phyloP scores from a whole-genome alignment of 2,113 vertebrate species.

The Miniopterus natalensis region DNA sequence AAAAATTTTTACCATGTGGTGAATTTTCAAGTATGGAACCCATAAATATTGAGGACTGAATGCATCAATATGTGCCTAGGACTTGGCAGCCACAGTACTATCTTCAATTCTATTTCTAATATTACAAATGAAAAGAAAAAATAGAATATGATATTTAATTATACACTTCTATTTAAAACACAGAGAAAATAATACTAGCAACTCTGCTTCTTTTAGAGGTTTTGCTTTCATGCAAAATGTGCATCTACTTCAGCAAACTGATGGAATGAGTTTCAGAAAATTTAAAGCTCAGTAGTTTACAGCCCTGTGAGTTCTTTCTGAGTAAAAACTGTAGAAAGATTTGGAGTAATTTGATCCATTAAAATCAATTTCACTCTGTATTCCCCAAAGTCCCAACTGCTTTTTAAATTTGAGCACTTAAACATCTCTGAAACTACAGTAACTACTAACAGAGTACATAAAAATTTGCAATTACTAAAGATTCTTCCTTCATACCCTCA shows the following conservation, averaged over 20 bases:
- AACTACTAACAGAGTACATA: slow-evolving; percentile 54
- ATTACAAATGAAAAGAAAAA: slow-evolving; percentile 40
- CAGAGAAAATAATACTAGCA: slow-evolving; percentile 1
- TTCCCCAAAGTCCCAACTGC: neutral
- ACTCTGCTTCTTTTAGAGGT: slow-evolving; percentile 13
- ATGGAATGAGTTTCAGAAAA: neutral
- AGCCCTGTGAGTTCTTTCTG: neutral
- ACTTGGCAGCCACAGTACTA: neutral
- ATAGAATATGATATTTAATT: slow-evolving; percentile 25
- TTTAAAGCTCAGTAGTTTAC: neutral
- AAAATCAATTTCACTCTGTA: slow-evolving; percentile 30
- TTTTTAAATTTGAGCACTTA: slow-evolving; percentile 48
- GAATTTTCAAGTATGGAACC: neutral
- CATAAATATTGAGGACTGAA: neutral
- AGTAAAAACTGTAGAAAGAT: slow-evolving; percentile 19
- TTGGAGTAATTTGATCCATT: slow-evolving; percentile 12
- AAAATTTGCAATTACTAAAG: slow-evolving; percentile 21
- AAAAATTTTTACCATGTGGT: neutral
- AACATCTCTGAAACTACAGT: neutral
- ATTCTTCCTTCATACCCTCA: neutral
- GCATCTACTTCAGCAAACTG: neutral
- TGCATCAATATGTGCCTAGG: neutral
- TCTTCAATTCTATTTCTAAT: slow-evolving; percentile 16
- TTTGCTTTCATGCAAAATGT: slow-evolving; percentile 27
- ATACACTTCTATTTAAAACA: neutral